Percentiles rank a stretch among this genome's conserved stretches.
These are phyloP conservation scores for Carpatolechia fugitivella DNA, from an alignment of 2,888 invertebrate genomes.

Conservation along the genomic window DNA sequence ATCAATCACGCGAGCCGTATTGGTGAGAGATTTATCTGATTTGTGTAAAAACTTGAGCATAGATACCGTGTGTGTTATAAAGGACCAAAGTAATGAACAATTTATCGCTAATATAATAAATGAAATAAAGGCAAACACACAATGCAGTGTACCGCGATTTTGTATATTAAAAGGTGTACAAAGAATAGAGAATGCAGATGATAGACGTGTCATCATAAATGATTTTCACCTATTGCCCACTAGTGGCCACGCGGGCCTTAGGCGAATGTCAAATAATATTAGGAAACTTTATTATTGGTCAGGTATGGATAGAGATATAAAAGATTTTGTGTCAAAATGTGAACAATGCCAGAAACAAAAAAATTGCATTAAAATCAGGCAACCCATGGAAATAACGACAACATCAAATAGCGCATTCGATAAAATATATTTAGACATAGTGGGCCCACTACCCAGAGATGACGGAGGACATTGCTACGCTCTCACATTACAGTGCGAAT, in stretches of 20 bases:
- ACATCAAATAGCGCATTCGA: not conserved
- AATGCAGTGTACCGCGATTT: not conserved
- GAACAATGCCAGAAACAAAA: not conserved
- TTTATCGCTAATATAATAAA: not conserved
- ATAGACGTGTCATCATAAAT: not conserved
- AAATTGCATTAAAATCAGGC: not conserved
- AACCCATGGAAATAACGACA: not conserved
- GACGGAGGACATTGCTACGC: too few relatives aligned
- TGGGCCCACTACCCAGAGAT: not conserved
- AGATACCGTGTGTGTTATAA: not conserved
- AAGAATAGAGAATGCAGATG: not conserved
- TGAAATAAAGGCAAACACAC: not conserved
- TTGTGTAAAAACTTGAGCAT: not conserved
- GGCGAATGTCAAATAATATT: not conserved
- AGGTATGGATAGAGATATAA: not conserved
- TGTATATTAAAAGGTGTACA: not conserved
- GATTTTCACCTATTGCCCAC: slow-evolving; percentile 1
- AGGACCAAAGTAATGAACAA: not conserved
- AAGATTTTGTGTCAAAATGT: not conserved
- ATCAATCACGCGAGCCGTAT: too few relatives aligned
- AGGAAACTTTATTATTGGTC: not conserved
- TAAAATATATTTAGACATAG: too few relatives aligned
- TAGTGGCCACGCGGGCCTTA: slow-evolving; percentile 2
- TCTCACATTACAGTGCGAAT: too few relatives aligned
- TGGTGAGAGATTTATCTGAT: not conserved